phyloP scores from a whole-genome alignment of 2,888 invertebrate genomes.

The Himalopsyche kuldschensis region DNA sequence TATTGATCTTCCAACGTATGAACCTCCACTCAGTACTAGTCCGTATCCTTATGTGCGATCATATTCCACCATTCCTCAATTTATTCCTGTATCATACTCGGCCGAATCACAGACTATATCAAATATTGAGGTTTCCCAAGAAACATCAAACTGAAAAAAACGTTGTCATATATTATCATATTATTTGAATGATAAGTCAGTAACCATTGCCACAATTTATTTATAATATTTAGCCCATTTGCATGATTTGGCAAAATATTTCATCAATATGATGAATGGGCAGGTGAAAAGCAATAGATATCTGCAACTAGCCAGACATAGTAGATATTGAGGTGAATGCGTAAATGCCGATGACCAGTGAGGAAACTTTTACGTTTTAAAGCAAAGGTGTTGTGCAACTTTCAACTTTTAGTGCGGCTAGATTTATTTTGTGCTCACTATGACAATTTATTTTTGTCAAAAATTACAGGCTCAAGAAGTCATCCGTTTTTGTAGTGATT shows the following conservation, averaged over 20 bases:
- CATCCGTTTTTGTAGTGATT: no score
- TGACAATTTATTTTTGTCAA: no score
- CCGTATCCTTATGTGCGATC: constrained; percentile 29
- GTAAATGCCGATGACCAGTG: neutral
- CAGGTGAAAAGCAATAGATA: no score
- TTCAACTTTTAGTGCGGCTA: no score
- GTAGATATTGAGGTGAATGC: no score
- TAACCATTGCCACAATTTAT: neutral
- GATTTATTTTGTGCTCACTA: no score
- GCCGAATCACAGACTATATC: constrained; percentile 37
- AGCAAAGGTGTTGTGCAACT: no score
- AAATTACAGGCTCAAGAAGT: no score
- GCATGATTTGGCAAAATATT: no score
- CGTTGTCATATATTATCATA: neutral
- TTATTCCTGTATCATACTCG: constrained; percentile 48
- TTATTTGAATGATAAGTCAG: neutral
- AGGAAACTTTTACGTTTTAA: neutral
- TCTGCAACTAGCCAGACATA: no score
- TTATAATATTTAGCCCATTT: neutral
- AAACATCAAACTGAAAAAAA: neutral
- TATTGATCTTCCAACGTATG: constrained; percentile 64
- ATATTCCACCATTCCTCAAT: constrained; percentile 32
- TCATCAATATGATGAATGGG: no score
- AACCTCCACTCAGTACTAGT: constrained; percentile 48
- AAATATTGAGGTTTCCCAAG: neutral